Conservation (phyloP, 2,113 vertebrate genomes). For the Ibidorhyncha struthersii region DNA sequence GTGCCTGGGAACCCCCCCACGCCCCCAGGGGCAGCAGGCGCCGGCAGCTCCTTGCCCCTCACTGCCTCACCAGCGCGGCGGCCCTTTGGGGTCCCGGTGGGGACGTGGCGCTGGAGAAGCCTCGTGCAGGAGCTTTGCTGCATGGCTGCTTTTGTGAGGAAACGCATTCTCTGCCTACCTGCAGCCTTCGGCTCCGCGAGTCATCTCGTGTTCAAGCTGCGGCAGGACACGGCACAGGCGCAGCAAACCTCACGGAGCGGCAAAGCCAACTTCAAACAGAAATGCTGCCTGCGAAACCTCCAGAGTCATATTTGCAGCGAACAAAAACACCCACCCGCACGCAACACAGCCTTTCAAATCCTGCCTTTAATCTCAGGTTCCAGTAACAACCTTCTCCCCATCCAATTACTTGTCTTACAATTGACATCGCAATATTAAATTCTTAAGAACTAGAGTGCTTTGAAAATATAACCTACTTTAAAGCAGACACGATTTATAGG, state of each 20-base stretch:
- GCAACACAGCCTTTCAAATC: background rate
- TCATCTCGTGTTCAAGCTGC: rapidly evolving
- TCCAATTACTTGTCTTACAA: slow-evolving; percentile 51
- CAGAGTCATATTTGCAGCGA: background rate
- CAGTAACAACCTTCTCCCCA: slow-evolving; percentile 36
- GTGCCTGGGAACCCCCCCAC: background rate
- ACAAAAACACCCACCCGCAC: background rate
- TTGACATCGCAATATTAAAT: slow-evolving; percentile 52
- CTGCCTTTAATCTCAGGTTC: slow-evolving; percentile 59
- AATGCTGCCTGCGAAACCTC: background rate
- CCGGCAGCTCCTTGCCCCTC: background rate
- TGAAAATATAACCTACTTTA: slow-evolving; percentile 28
- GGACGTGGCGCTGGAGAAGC: rapidly evolving
- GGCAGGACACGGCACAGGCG: background rate
- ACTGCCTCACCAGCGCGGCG: rapidly evolving
- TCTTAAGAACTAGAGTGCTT: slow-evolving; percentile 38
- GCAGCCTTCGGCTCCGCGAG: background rate
- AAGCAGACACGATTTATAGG: background rate
- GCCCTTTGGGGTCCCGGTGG: background rate
- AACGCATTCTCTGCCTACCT: background rate
- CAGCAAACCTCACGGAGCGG: background rate
- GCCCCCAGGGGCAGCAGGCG: background rate
- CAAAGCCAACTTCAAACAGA: background rate
- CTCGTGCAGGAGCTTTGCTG: background rate
- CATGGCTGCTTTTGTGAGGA: background rate